Base-by-base conservation (phyloP, 2,113 vertebrate species). In the Collichthys lucidus region DNA sequence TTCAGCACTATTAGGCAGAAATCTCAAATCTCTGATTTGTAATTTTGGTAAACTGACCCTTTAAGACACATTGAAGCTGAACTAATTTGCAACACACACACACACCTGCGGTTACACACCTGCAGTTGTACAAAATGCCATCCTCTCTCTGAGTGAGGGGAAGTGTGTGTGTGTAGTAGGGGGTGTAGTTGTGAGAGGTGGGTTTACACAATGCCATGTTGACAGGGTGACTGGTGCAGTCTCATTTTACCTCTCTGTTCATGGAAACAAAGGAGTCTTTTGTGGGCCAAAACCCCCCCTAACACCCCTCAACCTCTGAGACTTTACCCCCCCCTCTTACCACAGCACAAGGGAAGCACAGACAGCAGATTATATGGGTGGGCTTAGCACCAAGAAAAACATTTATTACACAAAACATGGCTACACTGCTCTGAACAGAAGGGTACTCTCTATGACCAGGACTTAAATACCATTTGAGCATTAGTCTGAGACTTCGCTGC, bases 211-310 rank as follows among this genome's bases (percentile, higher is more conserved):
- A 84, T 87, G 73, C 72, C 31, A 80, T 68, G 82, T 64, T 82
- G 50, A 74, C 49, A 63, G 77, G 55, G 26, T 64, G 69, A 75
- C 60, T 85, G 79, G 4, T 63, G n/a, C 24, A 53, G 82, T 74
- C 60, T 88, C 74, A 1, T 68, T 78, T 88, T 88, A 79, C 86
- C 24, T 84, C 74, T 82, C 63, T 84, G 47, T 74, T 82, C 60
- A 49, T 26, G 17, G 52, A 61, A 5, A 80, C 63, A 83, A 80
- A 80, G 74, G 17, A 71, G 57, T 42, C 74, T 65, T 74, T 79
- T 88, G 82, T 88, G 35, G 42, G 29, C 63, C 49, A 63, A 69
- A 77, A 50, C 7, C 26, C 40, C 53, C 29, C 29, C 31, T 12
- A n/a, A 59, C 20, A 46, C 40, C 49, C 57, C 15, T 29, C n/a